Percentiles rank a stretch among this genome's conserved stretches.
Evolutionary conservation across 2,888 invertebrate species (phyloP).

Genomic region (Ctena decussata): DNA sequence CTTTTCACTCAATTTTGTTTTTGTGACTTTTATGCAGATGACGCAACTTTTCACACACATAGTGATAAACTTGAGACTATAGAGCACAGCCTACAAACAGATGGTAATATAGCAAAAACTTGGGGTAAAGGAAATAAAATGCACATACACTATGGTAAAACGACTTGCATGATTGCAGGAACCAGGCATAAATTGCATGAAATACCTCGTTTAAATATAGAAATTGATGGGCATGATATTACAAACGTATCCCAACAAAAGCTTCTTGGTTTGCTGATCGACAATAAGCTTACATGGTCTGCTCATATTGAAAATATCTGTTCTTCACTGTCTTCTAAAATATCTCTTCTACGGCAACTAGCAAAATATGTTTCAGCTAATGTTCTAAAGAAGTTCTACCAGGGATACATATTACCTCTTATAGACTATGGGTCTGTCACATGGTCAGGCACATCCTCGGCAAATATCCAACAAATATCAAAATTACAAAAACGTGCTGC

Average conservation of each 20-base stretch:
- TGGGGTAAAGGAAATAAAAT: no score
- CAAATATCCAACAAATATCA: not conserved
- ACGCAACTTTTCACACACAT: no score
- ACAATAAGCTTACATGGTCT: not conserved
- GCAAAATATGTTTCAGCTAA: not conserved
- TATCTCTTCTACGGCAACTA: not conserved
- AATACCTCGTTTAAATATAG: no score
- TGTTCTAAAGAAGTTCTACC: not conserved
- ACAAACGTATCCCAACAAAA: not conserved
- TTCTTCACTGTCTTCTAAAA: not conserved
- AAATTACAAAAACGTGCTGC: not conserved
- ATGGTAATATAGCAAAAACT: no score
- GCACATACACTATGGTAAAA: no score
- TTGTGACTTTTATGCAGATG: no score
- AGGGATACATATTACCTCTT: not conserved
- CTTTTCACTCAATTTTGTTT: no score
- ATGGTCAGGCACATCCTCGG: not conserved
- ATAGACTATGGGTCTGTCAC: not conserved
- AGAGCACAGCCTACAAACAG: no score
- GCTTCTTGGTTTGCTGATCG: not conserved
- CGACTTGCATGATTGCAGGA: no score
- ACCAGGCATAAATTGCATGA: not conserved
- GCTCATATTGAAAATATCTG: not conserved
- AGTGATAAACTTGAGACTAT: no score
- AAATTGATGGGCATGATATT: no score